Conservation (phyloP, 2,888 invertebrate genomes). For the Volucella bombylans region DNA sequence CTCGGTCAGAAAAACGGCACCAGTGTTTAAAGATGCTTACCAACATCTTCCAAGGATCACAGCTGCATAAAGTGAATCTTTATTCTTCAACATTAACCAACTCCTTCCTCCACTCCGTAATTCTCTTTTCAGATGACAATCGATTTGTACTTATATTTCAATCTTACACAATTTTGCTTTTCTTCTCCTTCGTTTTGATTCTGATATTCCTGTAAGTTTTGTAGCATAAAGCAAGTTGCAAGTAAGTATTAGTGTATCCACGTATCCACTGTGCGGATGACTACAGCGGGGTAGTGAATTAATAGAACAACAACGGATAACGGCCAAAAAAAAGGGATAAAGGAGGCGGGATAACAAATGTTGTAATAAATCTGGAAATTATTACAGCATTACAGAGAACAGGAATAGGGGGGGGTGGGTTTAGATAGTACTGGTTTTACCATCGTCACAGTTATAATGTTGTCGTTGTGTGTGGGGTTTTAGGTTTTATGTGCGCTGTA, state of each 20-base stretch:
- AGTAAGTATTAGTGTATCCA: constrained; percentile 50
- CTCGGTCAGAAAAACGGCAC: constrained; percentile 14
- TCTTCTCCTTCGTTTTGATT: constrained; percentile 29
- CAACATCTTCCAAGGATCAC: constrained; percentile 54
- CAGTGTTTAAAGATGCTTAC: constrained; percentile 53
- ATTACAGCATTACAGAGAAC: constrained; percentile 69
- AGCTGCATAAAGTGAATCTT: constrained; percentile 63
- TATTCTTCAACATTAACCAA: background rate
- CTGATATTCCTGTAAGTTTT: constrained; percentile 42
- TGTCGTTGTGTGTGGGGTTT: constrained; percentile 6
- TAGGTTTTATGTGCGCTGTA: background rate
- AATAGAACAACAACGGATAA: constrained; percentile 40
- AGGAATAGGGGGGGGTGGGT: constrained; percentile 34
- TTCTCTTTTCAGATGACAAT: constrained; percentile 52
- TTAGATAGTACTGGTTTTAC: constrained; percentile 35
- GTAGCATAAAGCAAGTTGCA: constrained; percentile 46
- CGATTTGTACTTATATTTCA: constrained; percentile 73
- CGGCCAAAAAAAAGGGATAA: constrained; percentile 35
- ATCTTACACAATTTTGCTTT: constrained; percentile 64
- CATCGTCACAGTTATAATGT: constrained; percentile 49
- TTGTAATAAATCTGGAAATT: constrained; percentile 73
- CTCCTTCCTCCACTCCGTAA: background rate
- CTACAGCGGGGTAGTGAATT: constrained; percentile 55
- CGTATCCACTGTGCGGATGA: constrained; percentile 36
- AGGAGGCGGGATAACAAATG: constrained; percentile 71